Evolutionary conservation across 1,140 invertebrate genomes (phyloP).

Genomic region (Bombus waltoni): DNA sequence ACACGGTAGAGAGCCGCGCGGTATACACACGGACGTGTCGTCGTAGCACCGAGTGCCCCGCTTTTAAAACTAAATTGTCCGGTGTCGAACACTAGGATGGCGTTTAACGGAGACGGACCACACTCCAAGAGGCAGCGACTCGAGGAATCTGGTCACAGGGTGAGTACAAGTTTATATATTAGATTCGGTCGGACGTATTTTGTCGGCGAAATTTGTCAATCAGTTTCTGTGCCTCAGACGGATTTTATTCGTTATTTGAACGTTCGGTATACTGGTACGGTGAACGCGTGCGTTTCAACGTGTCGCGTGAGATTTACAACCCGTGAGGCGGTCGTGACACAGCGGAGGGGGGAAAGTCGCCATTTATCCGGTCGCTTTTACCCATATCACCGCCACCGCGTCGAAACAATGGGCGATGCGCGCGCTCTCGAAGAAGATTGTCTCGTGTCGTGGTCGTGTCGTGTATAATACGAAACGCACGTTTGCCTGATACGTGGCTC

Average conservation of each 20-base stretch:
- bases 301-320: constrained; percentile 46
- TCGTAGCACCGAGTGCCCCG: constrained; percentile 51
- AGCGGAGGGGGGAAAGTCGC: constrained; percentile 63
- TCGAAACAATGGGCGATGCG: constrained; percentile 60
- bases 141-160: constrained; percentile 83
- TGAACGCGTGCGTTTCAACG: constrained; percentile 47
- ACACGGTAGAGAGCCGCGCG: constrained; percentile 50
- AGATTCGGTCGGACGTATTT: neutral
- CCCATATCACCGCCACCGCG: constrained; percentile 61
- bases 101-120: constrained; percentile 84
- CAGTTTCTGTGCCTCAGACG: too few species aligned
- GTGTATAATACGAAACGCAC: constrained; percentile 58
- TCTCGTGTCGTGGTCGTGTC: constrained; percentile 47
- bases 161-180: constrained; percentile 69
- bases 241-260: neutral
- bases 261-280: neutral
- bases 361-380: constrained; percentile 70
- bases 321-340: constrained; percentile 30
- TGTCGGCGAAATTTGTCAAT: neutral
- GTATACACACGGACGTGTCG: constrained; percentile 59
- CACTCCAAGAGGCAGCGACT: constrained; percentile 83
- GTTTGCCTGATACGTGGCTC: constrained; percentile 59
- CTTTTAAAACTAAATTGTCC: constrained; percentile 55
- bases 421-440: constrained; percentile 53
- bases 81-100: constrained; percentile 76